Evolutionary conservation across 2,113 vertebrate species (phyloP).

Genomic region (Atrichornis clamosus): DNA sequence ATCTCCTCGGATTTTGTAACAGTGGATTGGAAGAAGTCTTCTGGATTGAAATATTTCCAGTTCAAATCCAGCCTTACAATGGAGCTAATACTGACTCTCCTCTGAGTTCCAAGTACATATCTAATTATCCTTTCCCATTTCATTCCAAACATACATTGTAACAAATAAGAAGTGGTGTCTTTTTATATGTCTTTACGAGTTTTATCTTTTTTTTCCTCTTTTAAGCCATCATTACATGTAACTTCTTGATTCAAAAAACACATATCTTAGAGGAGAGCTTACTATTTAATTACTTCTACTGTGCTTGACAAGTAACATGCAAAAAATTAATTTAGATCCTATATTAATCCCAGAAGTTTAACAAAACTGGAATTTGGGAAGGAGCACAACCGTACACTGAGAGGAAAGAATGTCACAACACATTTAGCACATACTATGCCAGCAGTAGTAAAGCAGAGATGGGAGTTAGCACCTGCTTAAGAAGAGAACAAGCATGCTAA

Average conservation of each 20-base stretch:
- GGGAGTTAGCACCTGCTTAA: slow-evolving; percentile 61
- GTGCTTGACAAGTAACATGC: neutral
- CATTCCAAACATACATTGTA: neutral
- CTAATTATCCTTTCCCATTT: neutral
- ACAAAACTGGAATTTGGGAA: slow-evolving; percentile 26
- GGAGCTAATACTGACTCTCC: neutral
- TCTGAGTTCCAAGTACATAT: neutral
- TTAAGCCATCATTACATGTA: neutral
- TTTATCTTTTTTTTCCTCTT: neutral
- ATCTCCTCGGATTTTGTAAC: neutral
- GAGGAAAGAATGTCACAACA: slow-evolving; percentile 45
- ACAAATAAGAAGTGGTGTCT: neutral
- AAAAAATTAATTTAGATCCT: slow-evolving; percentile 38
- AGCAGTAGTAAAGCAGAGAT: slow-evolving; percentile 56
- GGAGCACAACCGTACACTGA: neutral
- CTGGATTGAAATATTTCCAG: neutral
- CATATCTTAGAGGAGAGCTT: neutral
- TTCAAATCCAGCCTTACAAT: neutral
- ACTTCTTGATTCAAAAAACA: neutral
- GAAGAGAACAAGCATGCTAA: slow-evolving; percentile 30
- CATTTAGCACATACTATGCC: slow-evolving; percentile 37
- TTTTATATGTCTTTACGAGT: neutral
- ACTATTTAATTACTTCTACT: neutral
- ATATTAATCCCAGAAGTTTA: slow-evolving; percentile 41
- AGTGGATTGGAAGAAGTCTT: neutral